Base-by-base conservation (phyloP, 2,797 vertebrate genomes). In the Cossypha dichroa region DNA sequence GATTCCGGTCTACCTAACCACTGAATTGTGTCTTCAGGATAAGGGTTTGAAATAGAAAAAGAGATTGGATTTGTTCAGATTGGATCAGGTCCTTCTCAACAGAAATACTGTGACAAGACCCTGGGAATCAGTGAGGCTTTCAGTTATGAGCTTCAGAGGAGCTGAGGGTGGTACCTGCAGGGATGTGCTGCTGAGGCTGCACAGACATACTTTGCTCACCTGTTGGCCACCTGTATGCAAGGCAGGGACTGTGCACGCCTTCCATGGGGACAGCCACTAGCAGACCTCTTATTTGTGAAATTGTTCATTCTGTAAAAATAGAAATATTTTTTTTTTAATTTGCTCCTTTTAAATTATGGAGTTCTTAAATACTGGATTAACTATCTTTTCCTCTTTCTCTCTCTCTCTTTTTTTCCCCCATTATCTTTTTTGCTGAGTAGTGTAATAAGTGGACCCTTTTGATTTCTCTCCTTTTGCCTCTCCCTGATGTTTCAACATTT, bases 191-290 rank as follows among this genome's bases (percentile, higher is more conserved):
- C 41, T 62, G 34, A 58, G 58, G 18, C n/a, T 77, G 9, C 31
- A 41, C 52, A 84, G 15, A 19, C 52, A 5, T 10, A 3, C 0
- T 0, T 21, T 45, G 16, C n/a, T 80, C 23, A 25, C 2, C 1
- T 10, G 18, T 48, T 67, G 62, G 36, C 16, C 40, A 40, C 41
- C 34, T 41, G 13, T 34, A 18, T 41, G 54, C 38, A 75, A 81
- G 64, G 31, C 33, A 79, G 26, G 33, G 34, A 4, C 18, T 49
- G 11, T 54, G 58, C 8, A 6, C 9, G 23, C 17, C 15, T 88
- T 80, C 68, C n/a, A 49, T 12, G 12, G 54, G 9, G 26, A 38
- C 22, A 63, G 25, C 7, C 5, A 3, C n/a, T 62, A 40, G 23
- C 26, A 85, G 45, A 38, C 7, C 21, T 22, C 38, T 59, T 36